These are phyloP conservation scores for Pampus argenteus DNA, from an alignment of 2,797 vertebrate genomes.

Conservation along the genomic window DNA sequence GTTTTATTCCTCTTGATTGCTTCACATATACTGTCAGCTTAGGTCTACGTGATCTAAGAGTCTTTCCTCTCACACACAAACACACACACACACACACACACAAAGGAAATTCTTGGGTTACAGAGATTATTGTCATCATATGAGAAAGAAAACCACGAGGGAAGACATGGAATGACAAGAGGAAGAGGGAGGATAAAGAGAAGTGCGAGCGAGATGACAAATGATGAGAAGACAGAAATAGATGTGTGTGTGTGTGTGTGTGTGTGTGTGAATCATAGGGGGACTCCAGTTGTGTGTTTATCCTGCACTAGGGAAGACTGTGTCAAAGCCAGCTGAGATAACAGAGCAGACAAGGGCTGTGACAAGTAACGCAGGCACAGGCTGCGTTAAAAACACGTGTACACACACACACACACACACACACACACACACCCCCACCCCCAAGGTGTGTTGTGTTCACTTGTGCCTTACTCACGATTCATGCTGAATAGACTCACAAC, in stretches of 20 bases:
- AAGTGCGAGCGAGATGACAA: slow-evolving; percentile 15
- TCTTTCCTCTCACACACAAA: too few relatives aligned
- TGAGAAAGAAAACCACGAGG: background rate
- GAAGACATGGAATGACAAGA: slow-evolving; percentile 25
- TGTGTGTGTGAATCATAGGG: background rate
- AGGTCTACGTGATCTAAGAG: slow-evolving; percentile 5
- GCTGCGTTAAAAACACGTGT: slow-evolving; percentile 27
- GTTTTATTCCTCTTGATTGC: background rate
- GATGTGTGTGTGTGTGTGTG: slow-evolving; percentile 20
- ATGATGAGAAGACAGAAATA: slow-evolving; percentile 26
- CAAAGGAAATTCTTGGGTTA: slow-evolving; percentile 2
- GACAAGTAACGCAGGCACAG: slow-evolving; percentile 32
- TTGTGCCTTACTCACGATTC: slow-evolving; percentile 15
- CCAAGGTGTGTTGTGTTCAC: slow-evolving; percentile 23
- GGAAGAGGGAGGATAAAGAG: background rate
- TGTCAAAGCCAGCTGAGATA: slow-evolving; percentile 61
- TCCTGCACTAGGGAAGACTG: slow-evolving; percentile 49
- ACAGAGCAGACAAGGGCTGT: slow-evolving; percentile 45
- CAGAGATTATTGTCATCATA: slow-evolving; percentile 27
- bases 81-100: slow-evolving; percentile 6
- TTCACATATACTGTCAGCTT: slow-evolving; percentile 16
- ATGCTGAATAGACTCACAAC: slow-evolving; percentile 45
- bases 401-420: background rate
- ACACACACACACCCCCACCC: background rate
- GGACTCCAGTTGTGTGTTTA: slow-evolving; percentile 68